A percentile compares a stretch with the other conserved stretches of the same genome.
phyloP scores from a whole-genome alignment of 2,888 invertebrate species.

The Sesia bembeciformis region DNA sequence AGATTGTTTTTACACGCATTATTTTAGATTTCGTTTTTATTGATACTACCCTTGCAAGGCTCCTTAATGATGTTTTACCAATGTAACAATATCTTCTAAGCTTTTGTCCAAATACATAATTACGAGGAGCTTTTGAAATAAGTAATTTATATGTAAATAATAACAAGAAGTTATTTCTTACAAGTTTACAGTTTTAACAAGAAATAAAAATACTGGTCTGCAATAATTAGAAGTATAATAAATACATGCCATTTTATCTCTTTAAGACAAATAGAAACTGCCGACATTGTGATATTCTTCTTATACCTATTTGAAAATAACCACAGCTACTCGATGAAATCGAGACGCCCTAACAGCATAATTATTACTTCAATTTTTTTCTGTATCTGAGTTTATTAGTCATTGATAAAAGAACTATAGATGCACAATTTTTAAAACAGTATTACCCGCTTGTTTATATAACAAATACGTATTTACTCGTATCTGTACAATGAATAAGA shows the following conservation, averaged over 20 bases:
- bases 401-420: no score
- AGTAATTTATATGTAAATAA: background rate
- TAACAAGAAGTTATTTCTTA: background rate
- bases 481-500: no score
- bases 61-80: background rate
- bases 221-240: conserved; percentile 9
- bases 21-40: conserved; percentile 36
- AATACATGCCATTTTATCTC: conserved; percentile 13
- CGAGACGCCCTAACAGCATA: no score
- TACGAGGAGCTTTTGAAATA: background rate
- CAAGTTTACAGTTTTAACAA: background rate
- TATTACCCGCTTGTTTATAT: no score
- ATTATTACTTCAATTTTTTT: no score
- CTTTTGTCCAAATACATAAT: background rate
- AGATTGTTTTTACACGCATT: conserved; percentile 50
- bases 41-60: background rate
- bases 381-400: no score
- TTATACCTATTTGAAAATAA: background rate
- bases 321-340: no score
- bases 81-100: background rate
- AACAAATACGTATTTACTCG: no score
- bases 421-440: no score
- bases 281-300: conserved; percentile 19
- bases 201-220: conserved; percentile 21
- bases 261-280: conserved; percentile 27